Percentiles rank a stretch among this genome's conserved stretches.
phyloP scores from a whole-genome alignment of 2,888 invertebrate species.

The Amorpha juglandis region DNA sequence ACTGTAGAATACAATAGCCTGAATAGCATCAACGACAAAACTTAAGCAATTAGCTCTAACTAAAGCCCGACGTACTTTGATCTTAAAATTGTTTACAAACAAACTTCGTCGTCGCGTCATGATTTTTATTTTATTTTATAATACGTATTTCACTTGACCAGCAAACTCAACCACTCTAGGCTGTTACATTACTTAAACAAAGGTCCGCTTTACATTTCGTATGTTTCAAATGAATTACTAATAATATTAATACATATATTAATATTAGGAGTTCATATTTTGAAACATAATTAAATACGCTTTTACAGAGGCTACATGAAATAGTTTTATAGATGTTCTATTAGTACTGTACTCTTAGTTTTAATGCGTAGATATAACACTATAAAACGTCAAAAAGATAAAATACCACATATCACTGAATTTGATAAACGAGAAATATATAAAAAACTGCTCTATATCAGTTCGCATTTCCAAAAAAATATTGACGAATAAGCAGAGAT shows the following conservation, averaged over 20 bases:
- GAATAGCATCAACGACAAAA: constrained; percentile 1
- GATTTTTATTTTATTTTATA: background rate
- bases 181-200: no score
- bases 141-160: background rate
- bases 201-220: no score
- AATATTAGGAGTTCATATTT: no score
- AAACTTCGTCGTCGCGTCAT: constrained; percentile 4
- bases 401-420: background rate
- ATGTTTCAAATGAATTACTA: no score
- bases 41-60: constrained; percentile 21
- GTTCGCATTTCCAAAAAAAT: constrained; percentile 4
- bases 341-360: background rate
- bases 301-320: no score
- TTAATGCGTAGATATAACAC: background rate
- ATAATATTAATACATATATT: no score
- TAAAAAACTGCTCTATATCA: constrained; percentile 13
- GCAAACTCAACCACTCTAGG: no score
- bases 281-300: no score
- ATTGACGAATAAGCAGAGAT: constrained; percentile 8
- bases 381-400: background rate
- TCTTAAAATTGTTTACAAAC: constrained; percentile 6
- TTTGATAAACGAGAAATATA: background rate
- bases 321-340: no score
- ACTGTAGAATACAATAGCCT: background rate
- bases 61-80: constrained; percentile 1